These are phyloP conservation scores for Hiodon alosoides DNA, from an alignment of 2,113 vertebrate species.

Conservation along the genomic window DNA sequence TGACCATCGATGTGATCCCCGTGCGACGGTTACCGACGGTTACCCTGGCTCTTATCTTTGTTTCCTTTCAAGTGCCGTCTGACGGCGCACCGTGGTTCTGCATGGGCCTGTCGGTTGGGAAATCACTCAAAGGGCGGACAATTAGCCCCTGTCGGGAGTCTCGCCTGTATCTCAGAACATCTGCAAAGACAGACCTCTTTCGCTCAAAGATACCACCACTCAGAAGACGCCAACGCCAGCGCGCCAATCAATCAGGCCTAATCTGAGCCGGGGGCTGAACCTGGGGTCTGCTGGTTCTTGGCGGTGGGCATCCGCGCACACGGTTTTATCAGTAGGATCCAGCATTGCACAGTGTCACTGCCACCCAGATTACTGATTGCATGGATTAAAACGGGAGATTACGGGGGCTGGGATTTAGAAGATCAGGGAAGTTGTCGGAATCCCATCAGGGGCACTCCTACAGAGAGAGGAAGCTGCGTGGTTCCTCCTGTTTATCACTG, in stretches of 20 bases:
- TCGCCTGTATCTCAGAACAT: not conserved
- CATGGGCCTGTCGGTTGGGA: not conserved
- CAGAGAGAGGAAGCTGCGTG: not conserved
- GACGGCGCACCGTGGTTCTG: not conserved
- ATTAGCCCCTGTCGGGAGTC: not conserved
- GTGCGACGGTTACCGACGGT: not conserved
- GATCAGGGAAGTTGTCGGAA: conserved; percentile 1
- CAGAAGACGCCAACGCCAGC: not conserved
- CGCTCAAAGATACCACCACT: not conserved
- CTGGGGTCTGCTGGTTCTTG: not conserved
- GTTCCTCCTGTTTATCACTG: not conserved
- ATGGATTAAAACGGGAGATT: conserved; percentile 12
- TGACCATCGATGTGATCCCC: not conserved
- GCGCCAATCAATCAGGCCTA: not conserved
- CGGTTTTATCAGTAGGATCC: not conserved
- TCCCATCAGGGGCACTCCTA: not conserved
- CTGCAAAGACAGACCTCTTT: conserved; percentile 4
- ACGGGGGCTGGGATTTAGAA: conserved; percentile 12
- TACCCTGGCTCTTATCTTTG: not conserved
- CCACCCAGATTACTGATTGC: conserved; percentile 16
- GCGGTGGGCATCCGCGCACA: not conserved
- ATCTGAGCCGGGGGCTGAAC: not conserved
- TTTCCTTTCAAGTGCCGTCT: conserved; percentile 12
- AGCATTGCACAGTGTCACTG: not conserved
- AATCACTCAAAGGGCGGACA: conserved; percentile 2